Evolutionary conservation across 2,888 invertebrate genomes (phyloP), one percentile per base, ranked within the genome.

Genomic region (Catonia carolina): DNA sequence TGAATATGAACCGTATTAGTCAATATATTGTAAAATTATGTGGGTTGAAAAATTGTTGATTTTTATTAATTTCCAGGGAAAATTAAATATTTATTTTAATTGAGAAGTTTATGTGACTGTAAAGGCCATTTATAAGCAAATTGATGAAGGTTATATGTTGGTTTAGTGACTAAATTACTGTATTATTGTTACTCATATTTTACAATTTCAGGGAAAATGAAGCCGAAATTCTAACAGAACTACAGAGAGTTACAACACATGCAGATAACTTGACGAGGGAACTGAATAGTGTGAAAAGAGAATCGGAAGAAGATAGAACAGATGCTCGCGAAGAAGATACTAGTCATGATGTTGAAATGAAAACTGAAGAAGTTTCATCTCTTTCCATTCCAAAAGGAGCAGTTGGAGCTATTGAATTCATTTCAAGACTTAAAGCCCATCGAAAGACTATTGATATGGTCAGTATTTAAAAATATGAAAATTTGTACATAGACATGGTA

Each of bases 181-280:
- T n/a, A n/a, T n/a, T n/a, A n/a, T n/a, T n/a, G n/a, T n/a, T n/a
- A n/a, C n/a, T n/a, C n/a, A n/a, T n/a, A n/a, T n/a, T n/a, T 6
- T 27, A 8, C 4, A 27, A 27, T 18, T 39, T n/a, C 22, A 47
- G 57, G 47, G 47, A 47, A 23, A 17, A 53, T 12, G 52, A 53
- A 18, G 15, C 33, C 8, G 37, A 53, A n/a, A 41, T 33, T 8
- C 41, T 62, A 12, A 31, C 58, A 12, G 62, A 66, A 33, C 56
- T 65, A 2, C 58, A 64, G 20, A 63, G 62, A 54, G 64, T 66
- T 6, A 60, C 60, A 12, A 27, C 57, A 1, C 61, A 51, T 22
- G 61, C 65, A 10, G 58, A 62, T 18, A 48, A 56, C n/a, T 35
- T 63, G 36, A 59, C 62, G 15, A 14, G 36, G 14, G 52, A 14